A percentile compares a stretch with the other conserved stretches of the same genome.
These are phyloP conservation scores for Corythornis leucogaster DNA, from an alignment of 2,797 vertebrate species.

Conservation along the genomic window DNA sequence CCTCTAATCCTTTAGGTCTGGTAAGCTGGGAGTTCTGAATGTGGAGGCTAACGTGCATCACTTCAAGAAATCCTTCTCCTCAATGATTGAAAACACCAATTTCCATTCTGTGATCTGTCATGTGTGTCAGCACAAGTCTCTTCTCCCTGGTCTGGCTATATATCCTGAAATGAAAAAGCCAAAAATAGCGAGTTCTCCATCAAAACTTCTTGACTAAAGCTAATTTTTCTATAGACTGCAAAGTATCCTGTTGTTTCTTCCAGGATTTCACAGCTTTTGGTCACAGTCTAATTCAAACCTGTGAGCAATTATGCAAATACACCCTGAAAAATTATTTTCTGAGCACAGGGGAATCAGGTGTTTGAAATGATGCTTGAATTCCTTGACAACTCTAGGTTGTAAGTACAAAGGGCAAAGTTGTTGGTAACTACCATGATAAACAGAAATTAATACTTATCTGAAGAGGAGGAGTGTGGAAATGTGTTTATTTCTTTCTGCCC, in stretches of 20 bases:
- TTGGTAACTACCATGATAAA: neutral
- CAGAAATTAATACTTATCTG: neutral
- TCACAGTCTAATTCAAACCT: neutral
- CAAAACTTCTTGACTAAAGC: slow-evolving; percentile 23
- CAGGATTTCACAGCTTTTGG: slow-evolving; percentile 30
- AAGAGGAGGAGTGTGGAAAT: neutral
- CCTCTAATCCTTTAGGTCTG: slow-evolving; percentile 26
- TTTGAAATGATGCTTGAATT: slow-evolving; percentile 3
- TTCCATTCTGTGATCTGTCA: slow-evolving; percentile 43
- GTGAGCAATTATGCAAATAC: slow-evolving; percentile 36
- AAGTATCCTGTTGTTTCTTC: slow-evolving; percentile 25
- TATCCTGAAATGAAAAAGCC: slow-evolving; percentile 43
- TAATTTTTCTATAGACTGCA: slow-evolving; percentile 30
- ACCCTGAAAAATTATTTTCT: slow-evolving; percentile 9
- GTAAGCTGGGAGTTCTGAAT: slow-evolving; percentile 29
- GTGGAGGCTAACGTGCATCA: neutral
- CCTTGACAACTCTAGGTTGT: neutral
- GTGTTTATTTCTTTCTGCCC: neutral
- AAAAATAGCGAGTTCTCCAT: slow-evolving; percentile 39
- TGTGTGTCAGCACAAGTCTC: slow-evolving; percentile 40
- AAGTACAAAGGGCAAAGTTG: neutral
- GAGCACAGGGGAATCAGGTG: neutral
- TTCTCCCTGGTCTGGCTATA: neutral
- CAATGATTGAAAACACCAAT: slow-evolving; percentile 33
- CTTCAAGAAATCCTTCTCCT: slow-evolving; percentile 38